Base-by-base conservation (phyloP, 2,888 invertebrate species). In the Morinoia aosen region DNA sequence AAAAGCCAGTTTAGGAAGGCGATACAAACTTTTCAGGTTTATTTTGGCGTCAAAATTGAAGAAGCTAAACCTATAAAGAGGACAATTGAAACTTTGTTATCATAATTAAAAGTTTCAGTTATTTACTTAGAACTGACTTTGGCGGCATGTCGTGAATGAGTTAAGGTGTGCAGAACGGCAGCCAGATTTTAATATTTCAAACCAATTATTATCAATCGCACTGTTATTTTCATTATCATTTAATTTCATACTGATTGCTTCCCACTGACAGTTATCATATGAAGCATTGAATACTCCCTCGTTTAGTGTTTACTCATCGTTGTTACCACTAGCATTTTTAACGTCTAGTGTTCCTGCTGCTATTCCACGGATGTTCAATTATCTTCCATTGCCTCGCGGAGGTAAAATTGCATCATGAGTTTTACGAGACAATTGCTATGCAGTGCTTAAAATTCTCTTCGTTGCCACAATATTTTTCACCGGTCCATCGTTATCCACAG, bases 401-500 rank as follows among this genome's bases (percentile, higher is more conserved):
- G 76, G 0, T 19, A 33, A 76, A 76, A 76, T 76, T 76, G 76
- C 19, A 33, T 2, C 33, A 25, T 33, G 76, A 10, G 76, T 76
- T 76, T 76, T 76, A 76, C 33, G 76, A 76, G 76, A 76, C 76
- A 76, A 76, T 76, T 76, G 76, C 76, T 76, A 25, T 76, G 76
- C 76, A 76, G 16, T 76, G 76, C 25, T 76, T 16, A 76, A 76
- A 76, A 76, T 76, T 76, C 76, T 76, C 76, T 2, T 16, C 61
- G 61, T 61, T 61, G 76, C 33, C 76, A 33, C 76, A 16, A 76
- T 33, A 19, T 16, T 33, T 76, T 76, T 76, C 76, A 76, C 25
- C 25, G 76, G 33, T 25, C 76, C 33, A 76, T 33, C 33, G 76
- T 7, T 25, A 76, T 33, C 76, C 76, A 19, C 61, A 76, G 76